These are phyloP conservation scores for Mustelus asterias DNA, from an alignment of 2,113 vertebrate species.

Conservation along the genomic window DNA sequence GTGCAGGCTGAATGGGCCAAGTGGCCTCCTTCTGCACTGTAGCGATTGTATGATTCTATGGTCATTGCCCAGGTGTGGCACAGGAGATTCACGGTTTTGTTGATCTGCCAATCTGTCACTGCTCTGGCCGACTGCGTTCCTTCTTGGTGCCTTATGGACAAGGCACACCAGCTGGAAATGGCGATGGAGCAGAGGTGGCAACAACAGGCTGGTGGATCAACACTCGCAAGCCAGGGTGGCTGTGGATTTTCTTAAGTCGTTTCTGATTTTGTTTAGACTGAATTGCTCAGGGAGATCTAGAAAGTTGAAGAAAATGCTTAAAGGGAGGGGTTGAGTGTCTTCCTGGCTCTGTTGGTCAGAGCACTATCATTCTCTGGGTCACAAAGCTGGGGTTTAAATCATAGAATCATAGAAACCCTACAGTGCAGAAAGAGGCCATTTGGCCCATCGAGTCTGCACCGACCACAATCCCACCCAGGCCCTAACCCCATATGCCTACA, in stretches of 20 bases:
- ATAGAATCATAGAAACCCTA: too few species aligned
- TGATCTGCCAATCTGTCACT: neutral
- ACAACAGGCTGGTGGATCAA: neutral
- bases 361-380: neutral
- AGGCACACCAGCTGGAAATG: neutral
- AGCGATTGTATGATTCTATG: too few species aligned
- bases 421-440: too few species aligned
- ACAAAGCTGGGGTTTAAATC: neutral
- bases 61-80: too few species aligned
- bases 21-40: too few species aligned
- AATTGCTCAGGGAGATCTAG: neutral
- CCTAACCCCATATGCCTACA: too few species aligned
- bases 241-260: neutral
- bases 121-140: too few species aligned
- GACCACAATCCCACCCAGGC: too few species aligned
- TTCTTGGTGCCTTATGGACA: neutral
- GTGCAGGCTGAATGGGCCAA: too few species aligned
- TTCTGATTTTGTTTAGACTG: neutral
- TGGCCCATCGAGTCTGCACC: too few species aligned
- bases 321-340: neutral
- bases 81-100: neutral
- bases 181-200: neutral
- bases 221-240: neutral
- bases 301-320: neutral
- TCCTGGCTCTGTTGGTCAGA: neutral